Conservation (phyloP, 2,797 vertebrate genomes). For the Ctenopoma multispine region DNA sequence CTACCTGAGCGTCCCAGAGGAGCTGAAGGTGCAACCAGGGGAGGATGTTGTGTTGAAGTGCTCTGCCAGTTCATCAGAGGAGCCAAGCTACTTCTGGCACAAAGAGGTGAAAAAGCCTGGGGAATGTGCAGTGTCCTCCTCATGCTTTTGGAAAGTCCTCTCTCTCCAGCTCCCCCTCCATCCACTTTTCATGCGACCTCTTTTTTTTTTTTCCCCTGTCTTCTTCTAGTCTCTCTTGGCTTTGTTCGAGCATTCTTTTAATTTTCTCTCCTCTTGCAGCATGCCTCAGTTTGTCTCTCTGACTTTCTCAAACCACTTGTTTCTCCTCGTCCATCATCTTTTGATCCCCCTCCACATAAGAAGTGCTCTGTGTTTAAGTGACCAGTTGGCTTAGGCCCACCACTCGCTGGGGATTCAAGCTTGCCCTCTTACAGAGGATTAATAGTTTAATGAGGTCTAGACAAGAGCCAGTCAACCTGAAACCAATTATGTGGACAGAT, state of each 20-base stretch:
- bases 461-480: conserved; percentile 78
- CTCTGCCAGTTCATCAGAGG: conserved; percentile 75
- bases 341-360: conserved; percentile 44
- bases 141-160: conserved; percentile 45
- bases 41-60: conserved; percentile 81
- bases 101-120: conserved; percentile 77
- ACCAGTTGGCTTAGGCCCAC: conserved; percentile 66
- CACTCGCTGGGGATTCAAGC: conserved; percentile 62
- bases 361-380: conserved; percentile 68
- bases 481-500: conserved; percentile 81
- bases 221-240: conserved; percentile 34
- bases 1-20: conserved; percentile 62
- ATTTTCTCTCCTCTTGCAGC: conserved; percentile 25
- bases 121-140: conserved; percentile 28
- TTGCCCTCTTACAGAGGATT: conserved; percentile 75
- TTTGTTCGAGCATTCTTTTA: conserved; percentile 43
- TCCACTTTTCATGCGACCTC: conserved; percentile 31
- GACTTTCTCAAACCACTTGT: conserved; percentile 49
- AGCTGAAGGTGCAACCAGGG: conserved; percentile 75
- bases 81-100: conserved; percentile 79
- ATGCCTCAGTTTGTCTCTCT: conserved; percentile 10
- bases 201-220: conserved; percentile 29
- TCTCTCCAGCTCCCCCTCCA: conserved; percentile 9
- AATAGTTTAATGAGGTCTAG: conserved; percentile 83
- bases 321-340: conserved; percentile 16